These are phyloP conservation scores for Oncorhynchus tshawytscha DNA, from an alignment of 2,113 vertebrate genomes.

Conservation along the genomic window DNA sequence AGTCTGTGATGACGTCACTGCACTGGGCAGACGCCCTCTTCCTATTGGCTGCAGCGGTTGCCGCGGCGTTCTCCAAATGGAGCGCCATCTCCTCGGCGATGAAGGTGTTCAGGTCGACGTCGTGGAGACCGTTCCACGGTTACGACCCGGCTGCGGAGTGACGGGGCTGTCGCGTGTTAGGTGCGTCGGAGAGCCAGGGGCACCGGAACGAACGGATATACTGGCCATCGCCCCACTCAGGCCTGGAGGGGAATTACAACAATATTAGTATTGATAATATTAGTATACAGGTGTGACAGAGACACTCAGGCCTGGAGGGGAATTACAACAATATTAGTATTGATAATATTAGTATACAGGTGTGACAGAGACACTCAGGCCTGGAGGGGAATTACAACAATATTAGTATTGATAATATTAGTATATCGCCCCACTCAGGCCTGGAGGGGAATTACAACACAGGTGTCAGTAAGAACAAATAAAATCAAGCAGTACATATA, in stretches of 20 bases:
- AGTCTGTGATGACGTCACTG: slow-evolving; percentile 98
- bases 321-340: too few species aligned
- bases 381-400: too few species aligned
- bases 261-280: too few species aligned
- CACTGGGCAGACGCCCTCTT: slow-evolving; percentile 98
- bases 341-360: neutral
- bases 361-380: too few species aligned
- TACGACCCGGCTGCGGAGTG: slow-evolving; percentile 80
- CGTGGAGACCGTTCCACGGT: slow-evolving; percentile 96
- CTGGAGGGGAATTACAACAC: too few species aligned
- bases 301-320: too few species aligned
- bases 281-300: neutral
- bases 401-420: too few species aligned
- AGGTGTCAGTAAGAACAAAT: too few species aligned
- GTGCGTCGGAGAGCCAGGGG: slow-evolving; percentile 97
- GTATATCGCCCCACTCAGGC: too few species aligned
- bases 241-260: slow-evolving; percentile 68
- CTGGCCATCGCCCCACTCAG: slow-evolving; percentile 98
- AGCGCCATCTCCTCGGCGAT: slow-evolving; percentile 99
- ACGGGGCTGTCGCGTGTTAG: slow-evolving; percentile 81
- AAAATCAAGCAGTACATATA: too few species aligned
- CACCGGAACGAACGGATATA: slow-evolving; percentile 96
- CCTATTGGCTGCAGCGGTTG: slow-evolving; percentile 90
- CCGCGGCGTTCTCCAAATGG: slow-evolving; percentile 90
- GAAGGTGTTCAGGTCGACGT: slow-evolving; percentile 99